These are phyloP conservation scores for Labeo calbasu DNA, from an alignment of 2,797 vertebrate species.

Conservation along the genomic window DNA sequence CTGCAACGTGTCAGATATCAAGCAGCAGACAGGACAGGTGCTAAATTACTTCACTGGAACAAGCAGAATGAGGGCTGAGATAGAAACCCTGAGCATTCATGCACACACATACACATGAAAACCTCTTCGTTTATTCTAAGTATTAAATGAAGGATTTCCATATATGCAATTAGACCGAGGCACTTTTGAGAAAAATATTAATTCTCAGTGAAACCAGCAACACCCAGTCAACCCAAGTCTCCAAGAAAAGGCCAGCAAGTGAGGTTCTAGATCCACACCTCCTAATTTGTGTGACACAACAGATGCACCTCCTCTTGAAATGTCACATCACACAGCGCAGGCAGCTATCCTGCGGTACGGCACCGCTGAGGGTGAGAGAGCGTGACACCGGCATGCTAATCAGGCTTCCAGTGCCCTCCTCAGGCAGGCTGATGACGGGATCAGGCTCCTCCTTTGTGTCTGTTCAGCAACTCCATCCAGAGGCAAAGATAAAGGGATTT, in stretches of 20 bases:
- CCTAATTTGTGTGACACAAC: constrained; percentile 40
- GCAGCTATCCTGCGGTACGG: constrained; percentile 29
- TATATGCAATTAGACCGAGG: neutral
- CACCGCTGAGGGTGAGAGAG: constrained; percentile 39
- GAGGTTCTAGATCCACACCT: constrained; percentile 5
- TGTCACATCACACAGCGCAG: constrained; percentile 36
- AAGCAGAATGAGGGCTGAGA: constrained; percentile 24
- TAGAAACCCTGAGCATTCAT: constrained; percentile 18
- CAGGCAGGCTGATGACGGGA: constrained; percentile 68
- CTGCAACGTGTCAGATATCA: constrained; percentile 52
- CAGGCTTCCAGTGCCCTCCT: constrained; percentile 43
- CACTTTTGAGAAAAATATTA: constrained; percentile 9
- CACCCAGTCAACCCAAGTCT: neutral
- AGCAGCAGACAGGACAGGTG: constrained; percentile 39
- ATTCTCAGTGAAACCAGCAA: constrained; percentile 19
- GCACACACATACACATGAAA: neutral
- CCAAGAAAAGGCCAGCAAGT: constrained; percentile 18
- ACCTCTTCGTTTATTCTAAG: constrained; percentile 20
- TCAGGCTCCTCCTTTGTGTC: constrained; percentile 66
- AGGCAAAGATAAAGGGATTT: constrained; percentile 79
- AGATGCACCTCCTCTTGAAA: constrained; percentile 45
- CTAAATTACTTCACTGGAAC: constrained; percentile 46
- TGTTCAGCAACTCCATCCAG: constrained; percentile 72
- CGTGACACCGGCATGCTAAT: constrained; percentile 48
- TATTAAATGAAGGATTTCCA: neutral